Evolutionary conservation across 2,888 invertebrate species (phyloP).

Genomic region (Aleiodes leptofemur): DNA sequence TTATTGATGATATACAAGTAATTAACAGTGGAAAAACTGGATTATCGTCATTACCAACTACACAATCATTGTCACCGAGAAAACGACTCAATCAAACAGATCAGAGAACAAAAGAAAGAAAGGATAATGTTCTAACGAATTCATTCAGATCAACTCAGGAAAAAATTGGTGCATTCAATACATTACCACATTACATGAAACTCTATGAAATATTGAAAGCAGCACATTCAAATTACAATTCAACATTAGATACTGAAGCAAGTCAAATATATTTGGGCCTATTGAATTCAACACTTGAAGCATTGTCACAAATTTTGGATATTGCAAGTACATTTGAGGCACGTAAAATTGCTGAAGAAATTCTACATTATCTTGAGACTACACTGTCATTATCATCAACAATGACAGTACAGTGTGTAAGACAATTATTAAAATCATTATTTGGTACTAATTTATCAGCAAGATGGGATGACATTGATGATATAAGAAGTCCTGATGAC

Average conservation of each 20-base stretch:
- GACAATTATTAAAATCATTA: slow-evolving; percentile 85
- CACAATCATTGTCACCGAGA: slow-evolving; percentile 75
- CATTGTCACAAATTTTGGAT: slow-evolving; percentile 84
- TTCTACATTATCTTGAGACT: slow-evolving; percentile 84
- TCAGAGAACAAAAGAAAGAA: slow-evolving; percentile 75
- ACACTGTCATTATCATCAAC: slow-evolving; percentile 84
- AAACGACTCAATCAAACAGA: slow-evolving; percentile 68
- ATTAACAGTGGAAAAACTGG: slow-evolving; percentile 77
- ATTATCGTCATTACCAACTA: slow-evolving; percentile 77
- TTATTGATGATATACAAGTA: slow-evolving; percentile 83
- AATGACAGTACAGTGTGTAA: slow-evolving; percentile 84
- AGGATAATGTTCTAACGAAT: slow-evolving; percentile 68
- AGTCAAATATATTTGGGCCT: slow-evolving; percentile 85
- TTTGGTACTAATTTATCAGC: slow-evolving; percentile 85
- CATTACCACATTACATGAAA: slow-evolving; percentile 88
- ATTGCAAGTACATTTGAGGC: slow-evolving; percentile 83
- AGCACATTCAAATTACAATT: slow-evolving; percentile 92
- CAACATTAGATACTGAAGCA: slow-evolving; percentile 85
- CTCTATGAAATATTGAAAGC: slow-evolving; percentile 88
- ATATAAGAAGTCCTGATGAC: slow-evolving; percentile 48
- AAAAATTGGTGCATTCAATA: slow-evolving; percentile 80
- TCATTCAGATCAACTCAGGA: slow-evolving; percentile 67
- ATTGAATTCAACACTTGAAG: slow-evolving; percentile 80
- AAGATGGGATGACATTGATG: slow-evolving; percentile 72
- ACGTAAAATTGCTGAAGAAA: slow-evolving; percentile 86